These are phyloP conservation scores for Cristatella mucedo DNA, from an alignment of 2,888 invertebrate genomes.

Conservation along the genomic window DNA sequence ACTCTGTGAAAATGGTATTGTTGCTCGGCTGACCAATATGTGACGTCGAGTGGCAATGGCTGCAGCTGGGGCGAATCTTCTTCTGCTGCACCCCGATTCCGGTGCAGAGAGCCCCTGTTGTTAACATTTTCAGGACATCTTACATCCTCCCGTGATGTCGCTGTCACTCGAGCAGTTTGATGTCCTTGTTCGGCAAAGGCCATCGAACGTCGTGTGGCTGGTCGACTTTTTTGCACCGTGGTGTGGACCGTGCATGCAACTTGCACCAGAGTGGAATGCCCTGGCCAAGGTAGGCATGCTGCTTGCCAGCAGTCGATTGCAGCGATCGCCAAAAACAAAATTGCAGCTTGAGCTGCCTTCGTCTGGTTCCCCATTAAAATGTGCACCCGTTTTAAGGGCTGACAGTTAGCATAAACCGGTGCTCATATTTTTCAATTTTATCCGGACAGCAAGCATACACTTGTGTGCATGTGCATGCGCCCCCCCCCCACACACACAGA, in stretches of 20 bases:
- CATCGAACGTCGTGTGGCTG: constrained; percentile 47
- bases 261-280: constrained; percentile 52
- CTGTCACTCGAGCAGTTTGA: constrained; percentile 46
- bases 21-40: too few relatives aligned
- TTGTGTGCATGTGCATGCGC: too few relatives aligned
- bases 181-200: constrained; percentile 43
- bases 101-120: constrained; percentile 18
- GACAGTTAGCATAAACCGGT: too few relatives aligned
- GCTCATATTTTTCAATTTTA: too few relatives aligned
- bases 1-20: too few relatives aligned
- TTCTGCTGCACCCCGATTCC: neutral
- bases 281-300: constrained; percentile 42
- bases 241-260: constrained; percentile 57
- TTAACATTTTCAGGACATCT: constrained; percentile 29
- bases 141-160: constrained; percentile 44
- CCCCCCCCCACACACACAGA: too few relatives aligned
- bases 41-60: too few relatives aligned
- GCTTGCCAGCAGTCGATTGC: neutral
- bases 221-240: constrained; percentile 58
- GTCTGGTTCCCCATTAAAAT: neutral
- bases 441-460: constrained; percentile 4
- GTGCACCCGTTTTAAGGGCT: constrained; percentile 1
- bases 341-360: neutral
- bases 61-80: too few relatives aligned
- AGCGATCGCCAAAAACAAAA: neutral